These are phyloP conservation scores for Steatornis caripensis DNA, from an alignment of 2,113 vertebrate species.

Conservation along the genomic window DNA sequence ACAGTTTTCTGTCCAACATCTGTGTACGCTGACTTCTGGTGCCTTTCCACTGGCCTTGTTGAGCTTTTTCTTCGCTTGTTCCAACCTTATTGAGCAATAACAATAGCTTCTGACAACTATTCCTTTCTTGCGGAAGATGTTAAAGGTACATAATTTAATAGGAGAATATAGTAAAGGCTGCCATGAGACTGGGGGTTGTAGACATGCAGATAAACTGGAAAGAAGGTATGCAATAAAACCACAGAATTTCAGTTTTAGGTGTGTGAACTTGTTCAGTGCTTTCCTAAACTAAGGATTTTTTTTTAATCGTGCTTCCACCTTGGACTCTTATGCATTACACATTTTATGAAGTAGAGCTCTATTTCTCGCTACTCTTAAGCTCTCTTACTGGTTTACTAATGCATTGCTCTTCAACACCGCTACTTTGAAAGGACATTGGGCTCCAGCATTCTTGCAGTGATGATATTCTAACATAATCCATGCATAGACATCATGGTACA, in stretches of 20 bases:
- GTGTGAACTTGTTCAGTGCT: background rate
- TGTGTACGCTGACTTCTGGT: background rate
- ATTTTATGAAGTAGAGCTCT: background rate
- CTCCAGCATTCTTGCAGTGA: background rate
- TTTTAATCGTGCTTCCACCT: background rate
- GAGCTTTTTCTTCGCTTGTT: background rate
- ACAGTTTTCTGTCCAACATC: background rate
- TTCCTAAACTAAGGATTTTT: background rate
- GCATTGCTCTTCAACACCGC: background rate
- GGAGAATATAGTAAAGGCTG: background rate
- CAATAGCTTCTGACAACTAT: background rate
- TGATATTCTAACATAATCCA: background rate
- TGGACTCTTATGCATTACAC: background rate
- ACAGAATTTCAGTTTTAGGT: background rate
- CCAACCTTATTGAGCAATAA: background rate
- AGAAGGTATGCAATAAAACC: background rate
- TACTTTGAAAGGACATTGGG: background rate
- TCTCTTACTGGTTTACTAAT: background rate
- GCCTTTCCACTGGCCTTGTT: background rate
- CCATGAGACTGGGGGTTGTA: background rate
- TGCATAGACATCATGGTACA: background rate
- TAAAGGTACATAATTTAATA: background rate
- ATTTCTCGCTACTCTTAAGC: background rate
- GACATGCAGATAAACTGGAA: background rate
- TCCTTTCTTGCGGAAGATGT: background rate